Evolutionary conservation across 2,797 vertebrate genomes (phyloP), one percentile per base, ranked within the genome.

Genomic region (Molossus molossus): DNA sequence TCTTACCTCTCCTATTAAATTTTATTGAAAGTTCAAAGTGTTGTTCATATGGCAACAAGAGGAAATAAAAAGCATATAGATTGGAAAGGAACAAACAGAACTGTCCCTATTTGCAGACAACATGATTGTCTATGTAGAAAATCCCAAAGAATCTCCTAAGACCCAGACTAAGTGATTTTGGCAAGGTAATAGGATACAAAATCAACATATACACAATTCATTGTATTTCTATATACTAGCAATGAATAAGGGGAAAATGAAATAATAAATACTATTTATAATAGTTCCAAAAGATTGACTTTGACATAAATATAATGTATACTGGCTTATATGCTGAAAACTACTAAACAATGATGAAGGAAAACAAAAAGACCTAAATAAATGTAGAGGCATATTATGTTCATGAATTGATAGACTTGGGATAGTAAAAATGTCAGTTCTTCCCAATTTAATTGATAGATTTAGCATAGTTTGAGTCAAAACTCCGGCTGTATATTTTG

Each of bases 11-110:
- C 50, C 21, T 72, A 50, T 53, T 93, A 17, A 2, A 81, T 81
- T 90, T 69, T 90, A 60, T 17, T 89, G 45, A 12, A 91, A 64
- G 15, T 88, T 37, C 17, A 64, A 50, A 29, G 92, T n/a, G 83
- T 18, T 70, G 20, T 70, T 50, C 40, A 62, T 64, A 37, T 65
- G 64, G 18, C 48, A 89, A 50, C 48, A 89, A 79, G 72, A 50
- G 57, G 64, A 89, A 77, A 69, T 62, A 77, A 69, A 82, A 87
- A 75, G 4, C 64, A 27, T 72, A 48, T 17, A 87, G 29, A 40
- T 48, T 64, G 58, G 33, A 77, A 94, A 82, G 50, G 50, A 53
- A 53, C 7, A 53, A 53, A 53, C 9, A 53, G 11, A 53, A 53
- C 50, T 53, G 50, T 53, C 50, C 50, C 50, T 53, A 13, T 53